Conservation (phyloP, 2,888 invertebrate species). For the Temnothorax unifasciatus region DNA sequence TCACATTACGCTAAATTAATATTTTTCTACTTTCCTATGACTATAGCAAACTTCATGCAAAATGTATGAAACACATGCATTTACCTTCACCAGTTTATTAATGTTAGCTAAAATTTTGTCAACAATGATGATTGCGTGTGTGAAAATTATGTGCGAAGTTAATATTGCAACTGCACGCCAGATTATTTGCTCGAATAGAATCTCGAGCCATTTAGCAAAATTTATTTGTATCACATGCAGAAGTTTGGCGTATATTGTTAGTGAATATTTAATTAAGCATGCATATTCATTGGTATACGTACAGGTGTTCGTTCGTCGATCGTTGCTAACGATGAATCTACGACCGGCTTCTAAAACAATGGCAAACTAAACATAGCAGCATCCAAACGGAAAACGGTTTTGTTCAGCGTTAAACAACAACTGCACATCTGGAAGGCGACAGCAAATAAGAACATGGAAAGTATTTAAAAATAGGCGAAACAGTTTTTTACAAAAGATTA, state of each 20-base stretch:
- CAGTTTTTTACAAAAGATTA: conserved; percentile 24
- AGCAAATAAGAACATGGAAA: conserved; percentile 83
- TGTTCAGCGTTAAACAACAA: conserved; percentile 71
- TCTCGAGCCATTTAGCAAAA: not conserved
- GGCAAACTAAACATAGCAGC: conserved; percentile 83
- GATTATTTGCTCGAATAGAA: conserved; percentile 9
- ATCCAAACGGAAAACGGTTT: conserved; percentile 87
- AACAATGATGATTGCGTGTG: not conserved
- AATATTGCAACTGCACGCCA: conserved; percentile 27
- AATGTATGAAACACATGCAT: conserved; percentile 32
- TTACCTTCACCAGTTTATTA: conserved; percentile 73
- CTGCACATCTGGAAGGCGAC: conserved; percentile 88
- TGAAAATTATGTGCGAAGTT: conserved; percentile 6
- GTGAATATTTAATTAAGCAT: conserved; percentile 47
- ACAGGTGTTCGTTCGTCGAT: conserved; percentile 91
- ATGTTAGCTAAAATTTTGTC: conserved; percentile 23
- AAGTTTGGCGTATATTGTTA: conserved; percentile 17
- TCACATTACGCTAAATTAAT: not conserved
- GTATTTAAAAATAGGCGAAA: conserved; percentile 57
- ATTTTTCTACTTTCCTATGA: conserved; percentile 2
- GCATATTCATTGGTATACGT: conserved; percentile 87
- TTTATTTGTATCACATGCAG: not conserved
- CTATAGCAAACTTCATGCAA: conserved; percentile 58
- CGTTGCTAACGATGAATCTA: conserved; percentile 84
- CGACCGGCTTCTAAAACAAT: conserved; percentile 84